Conservation (phyloP, 1,140 invertebrate genomes). For the Bombus cullumanus region DNA sequence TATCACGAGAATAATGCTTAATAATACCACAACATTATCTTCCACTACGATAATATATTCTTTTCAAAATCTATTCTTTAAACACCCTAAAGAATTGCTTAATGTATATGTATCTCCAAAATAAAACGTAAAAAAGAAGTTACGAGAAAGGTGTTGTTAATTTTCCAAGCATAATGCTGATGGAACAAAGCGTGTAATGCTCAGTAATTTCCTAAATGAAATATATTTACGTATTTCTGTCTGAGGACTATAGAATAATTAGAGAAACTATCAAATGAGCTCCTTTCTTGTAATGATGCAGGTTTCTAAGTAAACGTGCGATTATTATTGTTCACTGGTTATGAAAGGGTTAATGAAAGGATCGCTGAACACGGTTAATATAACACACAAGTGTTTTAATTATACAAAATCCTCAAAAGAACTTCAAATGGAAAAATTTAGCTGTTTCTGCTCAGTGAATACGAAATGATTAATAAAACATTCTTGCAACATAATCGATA, state of each 20-base stretch:
- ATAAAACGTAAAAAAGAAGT: background rate
- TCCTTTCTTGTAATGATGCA: background rate
- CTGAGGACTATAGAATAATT: background rate
- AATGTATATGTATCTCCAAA: background rate
- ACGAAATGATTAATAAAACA: constrained; percentile 12
- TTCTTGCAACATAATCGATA: background rate
- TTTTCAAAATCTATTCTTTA: background rate
- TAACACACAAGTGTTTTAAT: background rate
- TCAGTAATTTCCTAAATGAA: background rate
- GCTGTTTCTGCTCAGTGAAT: background rate
- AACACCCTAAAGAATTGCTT: background rate
- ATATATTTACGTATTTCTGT: background rate
- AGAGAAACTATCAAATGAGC: background rate
- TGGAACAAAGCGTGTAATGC: background rate
- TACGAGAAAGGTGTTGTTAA: background rate
- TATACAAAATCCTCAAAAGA: background rate
- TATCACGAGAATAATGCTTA: no score
- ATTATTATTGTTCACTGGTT: background rate
- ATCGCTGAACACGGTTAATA: background rate
- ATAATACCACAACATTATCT: no score
- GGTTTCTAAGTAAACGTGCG: background rate
- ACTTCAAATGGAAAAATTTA: background rate
- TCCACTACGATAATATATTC: no score
- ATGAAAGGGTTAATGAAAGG: constrained; percentile 2
- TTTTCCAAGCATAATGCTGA: background rate